Evolutionary conservation across 2,113 vertebrate genomes (phyloP).

Genomic region (Anhinga rufa): DNA sequence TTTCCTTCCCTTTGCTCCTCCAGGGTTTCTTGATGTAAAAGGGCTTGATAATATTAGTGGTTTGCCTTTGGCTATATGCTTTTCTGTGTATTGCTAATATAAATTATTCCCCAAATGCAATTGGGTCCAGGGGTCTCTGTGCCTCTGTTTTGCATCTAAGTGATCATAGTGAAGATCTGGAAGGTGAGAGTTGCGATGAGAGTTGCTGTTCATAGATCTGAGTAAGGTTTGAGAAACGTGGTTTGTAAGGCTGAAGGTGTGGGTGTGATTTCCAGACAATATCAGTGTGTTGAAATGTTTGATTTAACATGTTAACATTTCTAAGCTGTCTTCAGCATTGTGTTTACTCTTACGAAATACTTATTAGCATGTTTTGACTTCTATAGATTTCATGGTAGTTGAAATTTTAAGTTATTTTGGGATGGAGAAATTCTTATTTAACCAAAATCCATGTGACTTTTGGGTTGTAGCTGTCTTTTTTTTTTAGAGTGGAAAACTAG

Average conservation of each 20-base stretch:
- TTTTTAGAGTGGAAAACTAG: neutral
- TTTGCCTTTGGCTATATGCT: neutral
- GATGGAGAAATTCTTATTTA: neutral
- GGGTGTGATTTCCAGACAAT: neutral
- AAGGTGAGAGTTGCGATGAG: neutral
- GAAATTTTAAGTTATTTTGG: neutral
- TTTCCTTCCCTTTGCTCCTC: neutral
- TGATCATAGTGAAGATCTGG: neutral
- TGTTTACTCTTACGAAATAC: neutral
- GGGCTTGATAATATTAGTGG: fast-evolving
- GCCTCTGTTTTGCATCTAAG: neutral
- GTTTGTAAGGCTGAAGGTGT: neutral
- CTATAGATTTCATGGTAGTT: neutral
- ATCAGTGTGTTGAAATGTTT: neutral
- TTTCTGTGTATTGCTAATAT: neutral
- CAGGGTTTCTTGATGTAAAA: neutral
- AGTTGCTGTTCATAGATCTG: neutral
- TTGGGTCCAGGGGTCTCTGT: neutral
- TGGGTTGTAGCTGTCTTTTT: neutral
- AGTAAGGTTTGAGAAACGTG: neutral
- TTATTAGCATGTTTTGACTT: neutral
- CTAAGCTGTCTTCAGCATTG: neutral
- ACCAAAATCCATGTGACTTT: neutral
- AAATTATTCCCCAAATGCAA: neutral
- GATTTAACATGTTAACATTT: neutral